Conservation (phyloP, 2,888 invertebrate species). For the Melanophora roralis region DNA sequence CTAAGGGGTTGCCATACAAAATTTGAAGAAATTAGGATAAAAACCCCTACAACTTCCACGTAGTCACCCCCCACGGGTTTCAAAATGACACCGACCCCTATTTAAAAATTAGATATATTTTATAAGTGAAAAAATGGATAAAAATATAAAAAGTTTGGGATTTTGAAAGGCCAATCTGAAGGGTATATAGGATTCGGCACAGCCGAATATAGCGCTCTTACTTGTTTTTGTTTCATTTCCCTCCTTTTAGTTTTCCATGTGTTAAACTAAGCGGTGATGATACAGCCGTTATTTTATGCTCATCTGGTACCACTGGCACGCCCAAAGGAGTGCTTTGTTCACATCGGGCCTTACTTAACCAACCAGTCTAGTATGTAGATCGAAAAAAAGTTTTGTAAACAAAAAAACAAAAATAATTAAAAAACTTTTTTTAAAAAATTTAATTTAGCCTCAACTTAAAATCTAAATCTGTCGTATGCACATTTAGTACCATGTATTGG, state of each 20-base stretch:
- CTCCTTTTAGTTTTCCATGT: conserved; percentile 57
- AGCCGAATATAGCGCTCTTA: too few species aligned
- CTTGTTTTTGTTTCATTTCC: not conserved
- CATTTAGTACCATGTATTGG: conserved; percentile 74
- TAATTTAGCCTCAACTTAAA: not conserved
- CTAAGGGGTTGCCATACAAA: too few species aligned
- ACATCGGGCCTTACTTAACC: conserved; percentile 68
- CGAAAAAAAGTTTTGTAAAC: not conserved
- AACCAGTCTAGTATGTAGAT: conserved; percentile 50
- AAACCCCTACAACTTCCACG: too few species aligned
- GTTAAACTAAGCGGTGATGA: conserved; percentile 67
- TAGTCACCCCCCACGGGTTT: too few species aligned
- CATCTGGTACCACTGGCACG: conserved; percentile 73
- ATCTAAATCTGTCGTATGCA: conserved; percentile 65
- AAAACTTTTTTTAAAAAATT: not conserved
- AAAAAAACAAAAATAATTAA: not conserved
- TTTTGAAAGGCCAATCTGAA: too few species aligned
- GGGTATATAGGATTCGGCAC: too few species aligned
- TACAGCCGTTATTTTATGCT: conserved; percentile 72
- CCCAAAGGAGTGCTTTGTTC: conserved; percentile 73
- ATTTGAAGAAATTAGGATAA: too few species aligned
- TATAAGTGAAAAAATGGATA: too few species aligned
- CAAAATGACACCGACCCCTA: too few species aligned
- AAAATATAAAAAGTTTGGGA: too few species aligned
- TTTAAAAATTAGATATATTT: too few species aligned